phyloP scores from a whole-genome alignment of 2,113 vertebrate genomes.

The Hepsetus odoe region DNA sequence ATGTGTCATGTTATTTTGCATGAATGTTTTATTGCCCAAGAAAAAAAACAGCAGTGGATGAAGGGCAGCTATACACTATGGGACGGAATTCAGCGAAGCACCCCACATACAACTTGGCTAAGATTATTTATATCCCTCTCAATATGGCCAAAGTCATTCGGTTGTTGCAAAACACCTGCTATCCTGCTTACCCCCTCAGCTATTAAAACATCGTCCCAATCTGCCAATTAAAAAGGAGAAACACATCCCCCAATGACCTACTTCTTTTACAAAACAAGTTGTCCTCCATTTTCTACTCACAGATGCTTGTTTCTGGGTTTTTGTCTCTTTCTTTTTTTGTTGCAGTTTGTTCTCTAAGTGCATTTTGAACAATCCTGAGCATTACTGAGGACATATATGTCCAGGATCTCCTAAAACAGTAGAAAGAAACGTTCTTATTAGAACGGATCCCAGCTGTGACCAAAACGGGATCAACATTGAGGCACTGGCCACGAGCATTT shows the following conservation, averaged over 20 bases:
- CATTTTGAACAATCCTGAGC: not conserved
- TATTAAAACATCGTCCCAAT: slow-evolving; percentile 21
- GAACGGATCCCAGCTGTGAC: no score
- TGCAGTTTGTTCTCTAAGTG: slow-evolving; percentile 2
- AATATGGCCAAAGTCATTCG: slow-evolving; percentile 40
- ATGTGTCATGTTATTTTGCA: slow-evolving; percentile 22
- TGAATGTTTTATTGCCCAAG: slow-evolving; percentile 15
- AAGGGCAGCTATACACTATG: slow-evolving; percentile 37
- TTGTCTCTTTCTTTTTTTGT: not conserved
- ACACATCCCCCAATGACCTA: not conserved
- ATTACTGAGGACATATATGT: not conserved
- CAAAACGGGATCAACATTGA: no score
- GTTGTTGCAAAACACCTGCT: slow-evolving; percentile 43
- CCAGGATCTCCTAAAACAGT: not conserved
- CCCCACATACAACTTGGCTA: not conserved
- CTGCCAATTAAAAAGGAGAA: not conserved
- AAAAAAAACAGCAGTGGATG: slow-evolving; percentile 38
- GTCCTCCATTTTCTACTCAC: not conserved
- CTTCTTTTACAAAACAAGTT: not conserved
- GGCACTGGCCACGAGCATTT: no score
- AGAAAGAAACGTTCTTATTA: no score
- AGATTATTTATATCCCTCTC: slow-evolving; percentile 20
- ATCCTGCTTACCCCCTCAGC: not conserved
- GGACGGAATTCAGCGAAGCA: slow-evolving; percentile 12
- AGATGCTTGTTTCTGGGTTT: not conserved